Base-by-base conservation (phyloP, 1,140 invertebrate species). In the Babylonia areolata region DNA sequence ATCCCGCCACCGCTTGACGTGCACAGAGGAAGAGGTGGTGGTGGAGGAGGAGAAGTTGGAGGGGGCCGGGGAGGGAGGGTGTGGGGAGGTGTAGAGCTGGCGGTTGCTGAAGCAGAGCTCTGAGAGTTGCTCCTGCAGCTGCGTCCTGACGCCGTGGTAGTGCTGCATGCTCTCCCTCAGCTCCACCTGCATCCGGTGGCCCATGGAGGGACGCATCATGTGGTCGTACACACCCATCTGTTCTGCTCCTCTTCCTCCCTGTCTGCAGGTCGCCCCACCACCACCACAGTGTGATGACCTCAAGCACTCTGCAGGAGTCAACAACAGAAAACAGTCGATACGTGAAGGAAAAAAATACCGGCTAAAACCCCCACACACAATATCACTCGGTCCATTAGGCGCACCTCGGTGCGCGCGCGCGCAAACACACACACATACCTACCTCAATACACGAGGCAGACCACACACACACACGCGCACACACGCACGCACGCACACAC, bases 151-250 rank as follows among this genome's bases (percentile, higher is more conserved):
- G 78, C 54, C n/a, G 31, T 58, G 78, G 78, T 80, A 80, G 31
- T 58, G 40, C 28, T 80, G 28, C 78, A 80, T 54, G 46, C 33
- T 80, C 78, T 80, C 78, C 42, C 46, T 51, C 42, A 80, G 78
- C 78, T 80, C 78, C 78, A 80, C n/a, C 78, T 80, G 78, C 78
- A 80, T 80, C 42, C 23, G 5, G 78, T 80, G 78, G 42, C 78
- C 78, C 40, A 80, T 51, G 78, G 78, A 80, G 28, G 40, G 28
- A 23, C 58, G 15, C 12, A 31, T 42, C 78, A 80, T 58, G 42
- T 80, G 78, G 78, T 80, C 46, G 78, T 80, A 80, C 42, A 80
- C 37, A 3, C 75, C 75, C 35, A 77, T 77, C 37, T 28, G 15
- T 28, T 77, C 75, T 20, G 11, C 31, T 15, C 37, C 37, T 37